A percentile compares a stretch with the other conserved stretches of the same genome.
These are phyloP conservation scores for Pteronotus mesoamericanus DNA, from an alignment of 2,797 vertebrate genomes.

Conservation along the genomic window DNA sequence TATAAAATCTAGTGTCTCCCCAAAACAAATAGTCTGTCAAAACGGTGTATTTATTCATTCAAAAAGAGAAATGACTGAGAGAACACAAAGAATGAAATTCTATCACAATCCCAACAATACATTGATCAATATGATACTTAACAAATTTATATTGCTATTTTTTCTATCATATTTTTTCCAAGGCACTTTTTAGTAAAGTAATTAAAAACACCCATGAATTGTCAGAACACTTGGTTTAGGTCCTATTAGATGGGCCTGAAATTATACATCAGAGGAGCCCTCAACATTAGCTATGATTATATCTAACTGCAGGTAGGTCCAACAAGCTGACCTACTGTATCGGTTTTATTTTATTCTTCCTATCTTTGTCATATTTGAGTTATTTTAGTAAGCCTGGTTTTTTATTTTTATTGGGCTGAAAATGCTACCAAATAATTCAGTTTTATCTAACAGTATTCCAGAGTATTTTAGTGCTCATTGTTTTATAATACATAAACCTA, in stretches of 20 bases:
- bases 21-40: neutral
- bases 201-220: neutral
- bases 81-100: neutral
- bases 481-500: neutral
- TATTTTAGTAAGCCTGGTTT: constrained; percentile 19
- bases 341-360: neutral
- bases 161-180: neutral
- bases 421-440: neutral
- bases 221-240: neutral
- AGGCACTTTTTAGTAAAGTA: neutral
- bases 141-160: neutral
- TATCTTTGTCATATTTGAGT: constrained; percentile 10
- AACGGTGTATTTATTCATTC: neutral
- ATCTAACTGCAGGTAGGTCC: neutral
- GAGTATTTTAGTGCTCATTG: neutral
- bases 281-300: neutral
- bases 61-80: neutral
- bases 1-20: neutral
- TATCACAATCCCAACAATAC: neutral
- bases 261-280: neutral
- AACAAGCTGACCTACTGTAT: neutral
- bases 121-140: neutral
- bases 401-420: constrained; percentile 28
- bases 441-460: neutral
- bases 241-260: neutral